Evolutionary conservation across 2,113 vertebrate genomes (phyloP).

Genomic region (Albula goreensis): DNA sequence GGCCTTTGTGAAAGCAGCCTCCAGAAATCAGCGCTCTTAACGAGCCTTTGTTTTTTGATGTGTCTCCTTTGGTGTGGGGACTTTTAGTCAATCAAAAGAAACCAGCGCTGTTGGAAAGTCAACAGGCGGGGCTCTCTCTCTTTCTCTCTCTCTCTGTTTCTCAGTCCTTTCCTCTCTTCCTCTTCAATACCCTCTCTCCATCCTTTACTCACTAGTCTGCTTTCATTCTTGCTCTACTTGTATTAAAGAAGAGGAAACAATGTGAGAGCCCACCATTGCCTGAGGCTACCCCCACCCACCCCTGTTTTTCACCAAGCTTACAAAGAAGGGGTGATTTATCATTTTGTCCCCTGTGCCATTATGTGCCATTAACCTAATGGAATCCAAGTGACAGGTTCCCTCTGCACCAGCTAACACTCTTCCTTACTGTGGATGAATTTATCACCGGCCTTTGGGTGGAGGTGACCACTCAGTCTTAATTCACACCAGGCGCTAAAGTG

Average conservation of each 20-base stretch:
- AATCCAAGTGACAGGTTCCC: slow-evolving; percentile 55
- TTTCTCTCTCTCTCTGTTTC: slow-evolving; percentile 4
- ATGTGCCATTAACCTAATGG: slow-evolving; percentile 66
- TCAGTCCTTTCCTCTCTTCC: neutral
- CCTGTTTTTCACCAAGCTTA: slow-evolving; percentile 22
- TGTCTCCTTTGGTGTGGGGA: slow-evolving; percentile 47
- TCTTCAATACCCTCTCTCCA: neutral
- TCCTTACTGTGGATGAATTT: slow-evolving; percentile 52
- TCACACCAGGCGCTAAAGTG: slow-evolving; percentile 45
- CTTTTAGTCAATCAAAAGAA: slow-evolving; percentile 50
- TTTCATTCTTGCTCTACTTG: neutral
- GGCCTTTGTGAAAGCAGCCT: slow-evolving; percentile 38
- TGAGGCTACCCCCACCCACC: neutral
- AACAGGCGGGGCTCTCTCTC: neutral
- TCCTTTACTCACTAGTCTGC: neutral
- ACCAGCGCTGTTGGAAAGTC: neutral
- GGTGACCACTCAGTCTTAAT: slow-evolving; percentile 48
- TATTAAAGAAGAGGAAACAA: neutral
- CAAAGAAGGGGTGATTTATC: slow-evolving; percentile 52
- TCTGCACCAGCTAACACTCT: slow-evolving; percentile 45
- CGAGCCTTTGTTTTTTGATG: slow-evolving; percentile 47
- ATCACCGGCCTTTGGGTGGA: slow-evolving; percentile 50
- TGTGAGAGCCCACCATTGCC: neutral
- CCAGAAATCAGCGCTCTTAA: slow-evolving; percentile 42
- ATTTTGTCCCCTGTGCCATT: slow-evolving; percentile 44